Base-by-base conservation (phyloP, 2,113 vertebrate species). In the Octodon degus region DNA sequence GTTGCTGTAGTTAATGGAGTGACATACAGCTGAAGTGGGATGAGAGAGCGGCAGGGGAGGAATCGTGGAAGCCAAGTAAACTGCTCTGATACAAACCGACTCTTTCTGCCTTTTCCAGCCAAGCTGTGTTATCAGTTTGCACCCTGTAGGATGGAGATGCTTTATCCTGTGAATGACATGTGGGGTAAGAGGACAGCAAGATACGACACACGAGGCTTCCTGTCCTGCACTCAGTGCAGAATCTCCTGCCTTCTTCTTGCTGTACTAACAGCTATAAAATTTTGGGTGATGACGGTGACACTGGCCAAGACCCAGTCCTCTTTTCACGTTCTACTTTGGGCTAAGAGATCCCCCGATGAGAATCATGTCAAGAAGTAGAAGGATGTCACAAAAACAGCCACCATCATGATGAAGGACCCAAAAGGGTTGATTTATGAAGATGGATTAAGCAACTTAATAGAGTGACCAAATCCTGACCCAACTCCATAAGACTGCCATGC, bases 1-100 rank as follows among this genome's bases (percentile, higher is more conserved):
- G 43, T 95, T 96, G 96, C 95, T 96, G 90, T 95, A 98, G 97
- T 97, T 98, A 98, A 98, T 97, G 97, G 93, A 97, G 92, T 97
- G 97, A 97, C 96, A 97, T 97, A 97, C 89, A 93, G 94, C 90
- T 67, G 82, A 95, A 96, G 90, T 87, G 97, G 97, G 97, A 96
- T 43, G 65, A 50, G 86, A 94, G 77, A 96, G 74, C 96, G 97
- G 97, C 97, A 97, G 96, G 97, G 96, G 96, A 94, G 94, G 82
- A 95, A 97, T 80, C 92, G 92, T 58, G 90, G 92, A 92, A 98
- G 92, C 90, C 92, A 95, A 95, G 96, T 96, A 97, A 97, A 97
- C 95, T 96, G 96, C 92, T 97, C 77, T 77, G 86, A 95, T 90
- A 92, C 90, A 96, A 86, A 95, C 96, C 86, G 93, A 86, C 62